Base-by-base conservation (phyloP, 1,140 invertebrate species). In the Sycobia sp. region DNA sequence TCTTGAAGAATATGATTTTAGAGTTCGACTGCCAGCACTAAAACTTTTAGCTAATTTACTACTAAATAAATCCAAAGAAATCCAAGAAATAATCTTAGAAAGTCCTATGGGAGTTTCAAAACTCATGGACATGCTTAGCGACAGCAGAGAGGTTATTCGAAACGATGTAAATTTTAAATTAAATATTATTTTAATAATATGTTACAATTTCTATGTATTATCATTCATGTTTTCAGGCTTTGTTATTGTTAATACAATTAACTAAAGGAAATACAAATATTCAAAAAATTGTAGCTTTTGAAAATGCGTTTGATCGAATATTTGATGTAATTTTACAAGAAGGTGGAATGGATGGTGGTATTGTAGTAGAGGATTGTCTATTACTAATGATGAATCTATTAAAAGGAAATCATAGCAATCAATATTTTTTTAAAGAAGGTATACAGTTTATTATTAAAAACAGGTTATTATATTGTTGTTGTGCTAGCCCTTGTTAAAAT, bases 241-340 rank as follows among this genome's bases (percentile, higher is more conserved):
- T 99, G 13, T 80, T 99, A 5, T 81, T 99, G n/a, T 83, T 99
- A 0, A 94, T 93, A 67, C 91, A 96, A 74, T 81, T 99, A 49
- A 98, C 96, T 0, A 95, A 95, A 82, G 90, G 90, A 7, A 99
- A 99, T 84, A 92, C 95, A 0, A 98, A 98, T 78, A 96, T 99
- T 70, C 98, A 99, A 79, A 99, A 99, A 83, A 98, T 99, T 73
- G 95, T 99, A 4, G 97, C 96, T 0, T 99, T 99, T 84, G 96
- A 99, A 83, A 99, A 98, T 84, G 95, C 95, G 0, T 99, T 99
- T 80, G 96, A 99, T 82, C 86, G 92, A 67, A 84, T 99, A 36
- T 92, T 99, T 70, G 92, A 95, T 74, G 95, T 99, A 29, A 94
- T 99, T 23, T 83, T 82, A 1, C 90, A 93, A 69, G 98, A 99